Conservation (phyloP, 64 coral and sea anemone genomes). For the Trachythela sp. region DNA sequence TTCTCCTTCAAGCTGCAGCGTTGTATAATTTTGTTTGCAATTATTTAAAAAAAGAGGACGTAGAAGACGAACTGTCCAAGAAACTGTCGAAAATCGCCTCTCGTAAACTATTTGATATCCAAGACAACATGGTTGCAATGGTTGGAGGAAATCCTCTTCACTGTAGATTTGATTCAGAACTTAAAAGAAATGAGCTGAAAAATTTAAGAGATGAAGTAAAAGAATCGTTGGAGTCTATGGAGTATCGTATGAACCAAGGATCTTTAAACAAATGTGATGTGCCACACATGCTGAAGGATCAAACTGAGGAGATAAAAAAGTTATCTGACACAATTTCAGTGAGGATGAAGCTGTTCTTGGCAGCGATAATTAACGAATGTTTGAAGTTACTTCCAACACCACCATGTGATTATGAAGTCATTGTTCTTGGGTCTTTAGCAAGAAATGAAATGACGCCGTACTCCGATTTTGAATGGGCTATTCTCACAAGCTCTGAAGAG, state of each 20-base stretch:
- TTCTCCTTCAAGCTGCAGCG: background rate
- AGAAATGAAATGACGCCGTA: background rate
- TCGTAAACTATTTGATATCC: background rate
- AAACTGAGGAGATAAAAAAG: background rate
- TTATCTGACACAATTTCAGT: background rate
- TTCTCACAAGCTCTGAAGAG: background rate
- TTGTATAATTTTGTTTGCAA: background rate
- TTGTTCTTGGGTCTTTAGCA: background rate
- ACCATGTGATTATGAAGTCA: background rate
- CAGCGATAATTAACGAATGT: background rate
- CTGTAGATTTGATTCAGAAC: background rate
- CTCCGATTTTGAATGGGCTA: background rate
- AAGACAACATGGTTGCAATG: background rate
- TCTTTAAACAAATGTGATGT: too few relatives aligned
- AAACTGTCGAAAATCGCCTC: background rate
- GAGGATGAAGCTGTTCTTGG: background rate
- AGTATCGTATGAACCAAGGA: too few relatives aligned
- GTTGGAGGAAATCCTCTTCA: background rate
- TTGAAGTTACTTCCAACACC: background rate
- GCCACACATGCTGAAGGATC: background rate
- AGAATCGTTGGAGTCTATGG: too few relatives aligned
- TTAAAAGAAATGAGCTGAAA: background rate
- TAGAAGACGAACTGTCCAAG: background rate
- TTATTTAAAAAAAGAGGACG: background rate
- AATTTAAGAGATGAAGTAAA: background rate